Evolutionary conservation across 2,797 vertebrate species (phyloP).

Genomic region (Gobionotothen gibberifrons): DNA sequence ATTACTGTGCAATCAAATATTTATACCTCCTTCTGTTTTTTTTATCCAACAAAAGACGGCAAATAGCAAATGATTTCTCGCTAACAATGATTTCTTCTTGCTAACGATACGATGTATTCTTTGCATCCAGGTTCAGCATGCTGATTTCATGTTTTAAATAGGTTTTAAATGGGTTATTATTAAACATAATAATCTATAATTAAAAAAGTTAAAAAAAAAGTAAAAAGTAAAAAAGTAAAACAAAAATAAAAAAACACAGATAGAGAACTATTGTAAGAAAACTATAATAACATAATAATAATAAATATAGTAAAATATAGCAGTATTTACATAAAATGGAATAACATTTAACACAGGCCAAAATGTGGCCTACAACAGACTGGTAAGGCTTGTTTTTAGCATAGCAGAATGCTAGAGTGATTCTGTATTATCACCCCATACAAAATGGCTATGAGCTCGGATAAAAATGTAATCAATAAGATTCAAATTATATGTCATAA

Average conservation of each 20-base stretch:
- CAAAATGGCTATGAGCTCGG: neutral
- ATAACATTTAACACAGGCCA: too few species aligned
- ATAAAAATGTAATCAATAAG: neutral
- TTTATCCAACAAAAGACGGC: neutral
- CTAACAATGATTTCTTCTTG: neutral
- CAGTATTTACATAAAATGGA: too few species aligned
- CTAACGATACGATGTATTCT: neutral
- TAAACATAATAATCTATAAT: constrained; percentile 9
- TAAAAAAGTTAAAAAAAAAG: too few species aligned
- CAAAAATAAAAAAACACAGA: too few species aligned
- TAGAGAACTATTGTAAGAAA: too few species aligned
- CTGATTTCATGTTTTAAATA: neutral
- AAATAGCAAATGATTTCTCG: neutral
- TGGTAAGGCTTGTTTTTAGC: too few species aligned
- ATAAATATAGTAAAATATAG: too few species aligned
- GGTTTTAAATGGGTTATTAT: neutral
- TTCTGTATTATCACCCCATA: neutral
- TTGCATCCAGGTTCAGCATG: neutral
- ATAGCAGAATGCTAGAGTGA: too few species aligned
- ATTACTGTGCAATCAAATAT: neutral
- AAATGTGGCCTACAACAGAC: too few species aligned
- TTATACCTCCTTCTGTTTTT: neutral
- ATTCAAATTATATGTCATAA: neutral
- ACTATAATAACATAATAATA: too few species aligned
- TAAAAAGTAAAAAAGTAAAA: too few species aligned